These are phyloP conservation scores for Aythya baeri DNA, from an alignment of 2,113 vertebrate genomes.

Conservation along the genomic window DNA sequence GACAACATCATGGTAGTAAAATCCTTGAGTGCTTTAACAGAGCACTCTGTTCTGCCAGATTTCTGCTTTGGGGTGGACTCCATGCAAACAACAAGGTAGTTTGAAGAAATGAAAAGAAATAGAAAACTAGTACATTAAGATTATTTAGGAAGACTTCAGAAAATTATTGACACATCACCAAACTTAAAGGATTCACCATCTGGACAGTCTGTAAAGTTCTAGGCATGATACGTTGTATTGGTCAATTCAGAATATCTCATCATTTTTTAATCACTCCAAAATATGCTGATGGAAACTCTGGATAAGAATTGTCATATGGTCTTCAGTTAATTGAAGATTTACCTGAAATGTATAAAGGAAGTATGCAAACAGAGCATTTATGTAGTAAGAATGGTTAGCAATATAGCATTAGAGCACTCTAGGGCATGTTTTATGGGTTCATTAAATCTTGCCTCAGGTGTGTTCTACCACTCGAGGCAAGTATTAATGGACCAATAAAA, in stretches of 20 bases:
- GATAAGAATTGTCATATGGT: conserved; percentile 58
- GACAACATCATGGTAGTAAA: background rate
- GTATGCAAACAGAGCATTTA: conserved; percentile 76
- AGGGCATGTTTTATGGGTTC: conserved; percentile 82
- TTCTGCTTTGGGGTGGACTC: background rate
- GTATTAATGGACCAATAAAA: conserved; percentile 86
- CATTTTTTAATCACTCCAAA: conserved; percentile 63
- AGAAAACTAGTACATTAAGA: background rate
- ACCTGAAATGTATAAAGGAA: conserved; percentile 68
- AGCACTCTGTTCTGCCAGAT: background rate
- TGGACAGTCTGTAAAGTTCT: background rate
- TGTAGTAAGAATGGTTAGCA: conserved; percentile 76
- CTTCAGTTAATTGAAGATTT: conserved; percentile 79
- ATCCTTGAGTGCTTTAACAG: background rate
- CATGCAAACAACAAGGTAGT: background rate
- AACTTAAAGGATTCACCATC: background rate
- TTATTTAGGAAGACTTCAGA: background rate
- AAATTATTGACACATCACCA: background rate
- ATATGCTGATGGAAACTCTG: conserved; percentile 49
- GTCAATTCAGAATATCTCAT: background rate
- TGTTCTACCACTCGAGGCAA: conserved; percentile 81
- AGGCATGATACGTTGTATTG: background rate
- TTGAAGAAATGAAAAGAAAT: background rate
- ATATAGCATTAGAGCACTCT: conserved; percentile 77
- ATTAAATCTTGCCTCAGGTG: conserved; percentile 84